Percentiles rank a stretch among this genome's conserved stretches.
Evolutionary conservation across 2,888 invertebrate genomes (phyloP).

Genomic region (Andrena marginata): DNA sequence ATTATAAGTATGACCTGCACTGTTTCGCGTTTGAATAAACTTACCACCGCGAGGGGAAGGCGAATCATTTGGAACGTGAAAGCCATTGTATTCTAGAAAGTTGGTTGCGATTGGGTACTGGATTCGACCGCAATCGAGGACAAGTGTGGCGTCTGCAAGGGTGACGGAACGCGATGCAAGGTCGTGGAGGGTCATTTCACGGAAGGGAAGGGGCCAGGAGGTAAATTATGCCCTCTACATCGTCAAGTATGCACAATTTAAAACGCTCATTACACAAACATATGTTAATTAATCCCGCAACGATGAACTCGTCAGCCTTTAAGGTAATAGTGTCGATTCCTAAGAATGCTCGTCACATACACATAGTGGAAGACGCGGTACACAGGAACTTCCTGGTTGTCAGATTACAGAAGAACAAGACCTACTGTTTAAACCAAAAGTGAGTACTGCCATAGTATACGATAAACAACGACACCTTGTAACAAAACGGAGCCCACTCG

Average conservation of each 20-base stretch:
- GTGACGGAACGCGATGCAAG: slow-evolving; percentile 93
- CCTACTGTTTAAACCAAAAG: slow-evolving; percentile 91
- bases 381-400: slow-evolving; percentile 90
- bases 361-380: slow-evolving; percentile 89
- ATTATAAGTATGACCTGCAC: neutral
- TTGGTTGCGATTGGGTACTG: slow-evolving; percentile 96
- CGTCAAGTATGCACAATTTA: too few relatives aligned
- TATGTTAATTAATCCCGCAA: neutral
- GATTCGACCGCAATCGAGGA: slow-evolving; percentile 93
- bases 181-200: slow-evolving; percentile 87
- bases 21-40: neutral
- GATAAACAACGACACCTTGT: too few relatives aligned
- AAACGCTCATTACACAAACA: neutral
- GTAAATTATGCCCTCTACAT: slow-evolving; percentile 22
- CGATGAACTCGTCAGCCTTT: slow-evolving; percentile 86
- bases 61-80: neutral
- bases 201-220: fast-evolving
- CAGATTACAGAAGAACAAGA: slow-evolving; percentile 88
- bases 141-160: slow-evolving; percentile 94
- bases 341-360: slow-evolving; percentile 91
- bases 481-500: too few relatives aligned
- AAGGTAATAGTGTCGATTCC: slow-evolving; percentile 88
- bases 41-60: neutral
- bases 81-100: slow-evolving; percentile 88
- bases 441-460: slow-evolving; percentile 25